Evolutionary conservation across 2,797 vertebrate genomes (phyloP).

Genomic region (Anolis apletophallus): DNA sequence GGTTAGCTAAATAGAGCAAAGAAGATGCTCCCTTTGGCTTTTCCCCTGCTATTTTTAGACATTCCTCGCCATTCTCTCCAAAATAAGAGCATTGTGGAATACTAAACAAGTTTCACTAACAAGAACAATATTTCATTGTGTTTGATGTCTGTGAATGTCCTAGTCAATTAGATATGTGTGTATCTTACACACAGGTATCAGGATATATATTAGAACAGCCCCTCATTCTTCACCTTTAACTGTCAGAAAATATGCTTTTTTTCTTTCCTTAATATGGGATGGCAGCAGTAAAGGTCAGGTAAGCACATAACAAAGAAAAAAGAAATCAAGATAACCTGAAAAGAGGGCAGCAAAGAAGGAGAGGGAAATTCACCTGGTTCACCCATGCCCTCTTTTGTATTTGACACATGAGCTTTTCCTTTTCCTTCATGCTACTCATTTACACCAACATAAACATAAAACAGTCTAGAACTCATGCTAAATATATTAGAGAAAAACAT

Average conservation of each 20-base stretch:
- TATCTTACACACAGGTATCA: background rate
- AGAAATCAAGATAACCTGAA: background rate
- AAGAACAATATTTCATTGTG: background rate
- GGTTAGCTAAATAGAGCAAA: conserved; percentile 13
- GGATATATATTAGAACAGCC: background rate
- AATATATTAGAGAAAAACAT: background rate
- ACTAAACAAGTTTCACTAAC: background rate
- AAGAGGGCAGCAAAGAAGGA: background rate
- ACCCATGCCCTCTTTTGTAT: background rate
- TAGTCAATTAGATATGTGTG: background rate
- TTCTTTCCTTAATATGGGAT: conserved; percentile 17
- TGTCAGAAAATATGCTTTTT: conserved; percentile 13
- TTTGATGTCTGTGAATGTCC: background rate
- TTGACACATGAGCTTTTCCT: background rate
- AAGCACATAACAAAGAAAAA: background rate
- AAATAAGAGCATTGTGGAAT: conserved; percentile 1
- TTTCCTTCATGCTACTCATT: background rate
- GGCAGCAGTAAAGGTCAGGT: conserved; percentile 12
- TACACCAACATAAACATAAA: background rate
- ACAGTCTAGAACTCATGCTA: background rate
- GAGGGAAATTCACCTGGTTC: background rate
- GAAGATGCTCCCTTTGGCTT: background rate
- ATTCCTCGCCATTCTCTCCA: background rate
- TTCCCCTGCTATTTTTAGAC: conserved; percentile 19
- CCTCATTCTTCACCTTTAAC: conserved; percentile 5